Conservation (phyloP, 2,797 vertebrate species). For the Schizothorax lantsangensis region DNA sequence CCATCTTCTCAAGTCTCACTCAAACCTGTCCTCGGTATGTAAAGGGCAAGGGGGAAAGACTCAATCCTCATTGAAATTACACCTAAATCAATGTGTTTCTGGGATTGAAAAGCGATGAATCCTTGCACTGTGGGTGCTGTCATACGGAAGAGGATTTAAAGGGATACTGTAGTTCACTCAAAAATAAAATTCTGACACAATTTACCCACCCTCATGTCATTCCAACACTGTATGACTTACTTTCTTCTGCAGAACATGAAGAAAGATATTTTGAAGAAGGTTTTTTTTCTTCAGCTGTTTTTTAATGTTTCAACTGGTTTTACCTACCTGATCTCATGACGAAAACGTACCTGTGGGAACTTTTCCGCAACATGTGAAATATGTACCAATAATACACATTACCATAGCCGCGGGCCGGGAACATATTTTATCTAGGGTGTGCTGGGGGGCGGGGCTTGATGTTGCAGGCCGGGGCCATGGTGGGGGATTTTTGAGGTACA, state of each 20-base stretch:
- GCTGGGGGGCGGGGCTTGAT: too few relatives aligned
- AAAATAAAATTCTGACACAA: not conserved
- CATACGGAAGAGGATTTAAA: not conserved
- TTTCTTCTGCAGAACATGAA: not conserved
- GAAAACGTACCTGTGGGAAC: too few relatives aligned
- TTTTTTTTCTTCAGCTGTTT: not conserved
- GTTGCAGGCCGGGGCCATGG: too few relatives aligned
- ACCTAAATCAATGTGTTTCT: slow-evolving; percentile 16
- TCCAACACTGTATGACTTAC: not conserved
- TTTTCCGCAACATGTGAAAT: too few relatives aligned
- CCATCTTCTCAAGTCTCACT: slow-evolving; percentile 42
- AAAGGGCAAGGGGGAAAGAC: slow-evolving; percentile 18
- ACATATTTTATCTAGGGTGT: too few relatives aligned
- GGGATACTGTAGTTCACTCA: not conserved
- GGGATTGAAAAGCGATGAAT: not conserved
- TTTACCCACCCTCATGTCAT: not conserved
- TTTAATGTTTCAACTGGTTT: too few relatives aligned
- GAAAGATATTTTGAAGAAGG: not conserved
- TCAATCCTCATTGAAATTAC: slow-evolving; percentile 19
- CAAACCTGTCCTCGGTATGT: slow-evolving; percentile 23
- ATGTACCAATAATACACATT: too few relatives aligned
- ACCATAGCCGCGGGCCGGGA: too few relatives aligned
- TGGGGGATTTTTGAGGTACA: too few relatives aligned
- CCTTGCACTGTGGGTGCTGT: not conserved
- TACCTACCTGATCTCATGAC: too few relatives aligned